Evolutionary conservation across 2,888 invertebrate species (phyloP), one percentile per base, ranked within the genome.

Genomic region (Cenopis cana): DNA sequence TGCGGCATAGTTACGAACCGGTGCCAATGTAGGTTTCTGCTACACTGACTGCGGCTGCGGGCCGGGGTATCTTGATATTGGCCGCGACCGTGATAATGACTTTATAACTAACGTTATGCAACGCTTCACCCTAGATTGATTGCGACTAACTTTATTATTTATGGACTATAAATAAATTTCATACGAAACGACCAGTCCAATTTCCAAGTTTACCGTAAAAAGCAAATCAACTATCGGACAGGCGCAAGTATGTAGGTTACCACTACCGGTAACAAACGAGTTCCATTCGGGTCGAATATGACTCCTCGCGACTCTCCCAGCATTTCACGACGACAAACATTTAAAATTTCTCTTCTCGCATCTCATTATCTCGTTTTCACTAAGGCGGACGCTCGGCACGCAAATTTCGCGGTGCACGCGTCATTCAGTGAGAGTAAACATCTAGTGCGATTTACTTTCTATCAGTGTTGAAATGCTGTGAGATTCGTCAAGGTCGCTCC

Each of bases 341-440:
- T 91, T 88, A 83, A 91, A 92, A 91, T 93, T 93, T 93, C 93
- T 93, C 93, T 93, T 93, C 91, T 91, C 85, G 91, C 91, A 92
- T 93, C 86, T 90, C 89, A 91, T 92, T 93, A 90, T 80, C 80
- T 89, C 80, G 90, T 90, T 93, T 93, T 93, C 93, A 92, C 93
- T 91, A 76, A 82, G 80, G 83, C 87, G 87, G 88, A 87, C 85
- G 79, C 80, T 73, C 84, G 46, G 46, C 46, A 86, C 85, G 88
- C 85, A 84, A 90, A 91, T 90, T 91, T 90, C 80, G 84, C 85
- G 77, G 81, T 80, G 74, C 81, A 87, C 88, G 87, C 86, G 86
- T 87, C 86, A 89, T 84, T 82, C 75, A 90, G 92, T 89, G 91
- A 92, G 90, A 93, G 93, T 91, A 89, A 88, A 84, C 74, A 85